Percentiles rank a stretch among this genome's conserved stretches.
Conservation (phyloP, 2,113 vertebrate species). For the Cheirogaleus medius region DNA sequence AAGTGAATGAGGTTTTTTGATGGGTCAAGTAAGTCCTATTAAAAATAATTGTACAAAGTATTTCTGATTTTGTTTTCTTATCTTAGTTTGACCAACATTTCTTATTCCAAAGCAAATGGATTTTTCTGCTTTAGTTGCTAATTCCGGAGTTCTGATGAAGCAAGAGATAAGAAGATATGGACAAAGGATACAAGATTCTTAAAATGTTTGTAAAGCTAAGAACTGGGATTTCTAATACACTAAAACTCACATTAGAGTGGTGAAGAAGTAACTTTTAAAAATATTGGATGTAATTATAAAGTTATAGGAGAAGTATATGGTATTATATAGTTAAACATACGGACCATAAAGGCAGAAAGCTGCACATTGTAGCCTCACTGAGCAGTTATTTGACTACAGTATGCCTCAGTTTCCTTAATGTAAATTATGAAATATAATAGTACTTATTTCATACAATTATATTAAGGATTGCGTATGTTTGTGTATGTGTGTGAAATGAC, state of each 20-base stretch:
- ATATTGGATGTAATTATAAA: not conserved
- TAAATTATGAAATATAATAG: not conserved
- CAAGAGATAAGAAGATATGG: not conserved
- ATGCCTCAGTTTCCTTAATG: not conserved
- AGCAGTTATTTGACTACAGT: not conserved
- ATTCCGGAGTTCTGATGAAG: not conserved
- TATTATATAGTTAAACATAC: not conserved
- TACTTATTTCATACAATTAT: not conserved
- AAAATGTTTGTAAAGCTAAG: not conserved
- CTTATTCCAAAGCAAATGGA: not conserved
- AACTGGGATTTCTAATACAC: not conserved
- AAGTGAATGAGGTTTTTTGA: not conserved
- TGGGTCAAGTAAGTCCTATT: not conserved
- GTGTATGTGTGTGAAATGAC: not conserved
- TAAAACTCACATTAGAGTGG: not conserved
- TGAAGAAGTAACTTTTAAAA: conserved; percentile 4
- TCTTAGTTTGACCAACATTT: not conserved
- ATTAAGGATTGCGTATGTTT: not conserved
- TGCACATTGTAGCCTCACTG: not conserved
- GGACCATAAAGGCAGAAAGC: not conserved
- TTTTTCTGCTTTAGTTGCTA: not conserved
- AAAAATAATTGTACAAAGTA: not conserved
- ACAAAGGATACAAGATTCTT: not conserved
- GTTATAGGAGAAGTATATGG: not conserved
- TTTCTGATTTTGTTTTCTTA: not conserved